Percentiles rank a stretch among this genome's conserved stretches.
These are phyloP conservation scores for Aegotheles bennettii DNA, from an alignment of 2,113 vertebrate genomes.

Conservation along the genomic window DNA sequence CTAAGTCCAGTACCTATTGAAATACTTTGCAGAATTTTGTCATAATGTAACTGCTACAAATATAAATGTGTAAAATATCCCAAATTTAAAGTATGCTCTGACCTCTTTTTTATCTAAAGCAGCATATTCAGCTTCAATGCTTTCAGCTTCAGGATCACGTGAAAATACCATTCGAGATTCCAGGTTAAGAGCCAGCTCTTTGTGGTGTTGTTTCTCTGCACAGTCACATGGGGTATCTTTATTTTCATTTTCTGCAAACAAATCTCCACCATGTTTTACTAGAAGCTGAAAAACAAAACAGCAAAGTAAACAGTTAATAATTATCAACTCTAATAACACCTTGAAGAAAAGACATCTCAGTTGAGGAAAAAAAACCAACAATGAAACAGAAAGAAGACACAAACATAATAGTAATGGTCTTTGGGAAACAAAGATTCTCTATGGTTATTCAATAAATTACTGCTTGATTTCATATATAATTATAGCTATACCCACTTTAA, in stretches of 20 bases:
- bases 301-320: constrained; percentile 3
- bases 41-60: neutral
- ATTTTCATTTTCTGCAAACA: constrained; percentile 97
- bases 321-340: neutral
- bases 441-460: neutral
- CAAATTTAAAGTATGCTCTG: neutral
- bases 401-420: neutral
- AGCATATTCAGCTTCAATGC: constrained; percentile 95
- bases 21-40: neutral
- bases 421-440: neutral
- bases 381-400: neutral
- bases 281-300: constrained; percentile 76
- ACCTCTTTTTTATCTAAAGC: constrained; percentile 97
- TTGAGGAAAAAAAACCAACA: neutral
- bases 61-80: neutral
- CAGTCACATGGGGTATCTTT: constrained; percentile 98
- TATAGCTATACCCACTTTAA: neutral
- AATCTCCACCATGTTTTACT: constrained; percentile 88
- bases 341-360: neutral
- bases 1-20: neutral
- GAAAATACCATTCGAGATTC: constrained; percentile 99
- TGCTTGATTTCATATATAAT: neutral
- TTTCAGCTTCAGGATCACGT: constrained; percentile 90
- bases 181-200: constrained; percentile 94
- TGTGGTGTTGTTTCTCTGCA: constrained; percentile 96